Conservation (phyloP, 2,888 invertebrate species). For the Ypsolopha scabrella region DNA sequence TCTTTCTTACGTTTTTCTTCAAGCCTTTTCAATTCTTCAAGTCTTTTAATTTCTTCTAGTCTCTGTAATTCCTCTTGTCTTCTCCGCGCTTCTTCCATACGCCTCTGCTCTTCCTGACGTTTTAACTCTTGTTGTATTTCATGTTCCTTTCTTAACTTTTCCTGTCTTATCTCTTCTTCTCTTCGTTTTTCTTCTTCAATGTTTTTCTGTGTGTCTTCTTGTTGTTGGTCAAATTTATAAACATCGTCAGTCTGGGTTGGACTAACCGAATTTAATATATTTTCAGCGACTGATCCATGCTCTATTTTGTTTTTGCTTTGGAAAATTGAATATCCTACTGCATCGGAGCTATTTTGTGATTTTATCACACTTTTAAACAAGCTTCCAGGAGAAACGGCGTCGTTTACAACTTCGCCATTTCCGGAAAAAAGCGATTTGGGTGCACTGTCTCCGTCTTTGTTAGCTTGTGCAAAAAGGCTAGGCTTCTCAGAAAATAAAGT, state of each 20-base stretch:
- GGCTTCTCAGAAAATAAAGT: constrained; percentile 12
- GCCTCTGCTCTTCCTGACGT: constrained; percentile 17
- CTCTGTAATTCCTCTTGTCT: constrained; percentile 7
- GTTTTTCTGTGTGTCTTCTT: constrained; percentile 18
- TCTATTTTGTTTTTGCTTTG: constrained; percentile 47
- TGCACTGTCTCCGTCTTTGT: constrained; percentile 3
- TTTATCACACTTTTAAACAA: constrained; percentile 45
- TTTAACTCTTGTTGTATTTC: constrained; percentile 21
- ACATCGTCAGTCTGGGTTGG: constrained; percentile 20
- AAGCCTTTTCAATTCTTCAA: constrained; percentile 9
- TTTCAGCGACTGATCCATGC: constrained; percentile 32
- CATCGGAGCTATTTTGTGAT: constrained; percentile 23
- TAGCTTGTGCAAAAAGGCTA: constrained; percentile 22
- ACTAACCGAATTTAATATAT: constrained; percentile 38
- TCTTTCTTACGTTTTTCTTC: constrained; percentile 16
- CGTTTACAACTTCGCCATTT: constrained; percentile 24
- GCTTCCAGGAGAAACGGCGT: constrained; percentile 37
- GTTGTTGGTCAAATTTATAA: constrained; percentile 41
- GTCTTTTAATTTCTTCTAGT: constrained; percentile 16
- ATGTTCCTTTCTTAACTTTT: constrained; percentile 21
- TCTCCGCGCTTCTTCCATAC: constrained; percentile 2
- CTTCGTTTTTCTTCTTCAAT: constrained; percentile 23
- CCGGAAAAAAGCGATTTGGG: constrained; percentile 20
- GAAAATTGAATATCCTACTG: constrained; percentile 41
- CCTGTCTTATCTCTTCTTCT: constrained; percentile 23